Base-by-base conservation (phyloP, 2,113 vertebrate species). In the Macroglossus sobrinus region DNA sequence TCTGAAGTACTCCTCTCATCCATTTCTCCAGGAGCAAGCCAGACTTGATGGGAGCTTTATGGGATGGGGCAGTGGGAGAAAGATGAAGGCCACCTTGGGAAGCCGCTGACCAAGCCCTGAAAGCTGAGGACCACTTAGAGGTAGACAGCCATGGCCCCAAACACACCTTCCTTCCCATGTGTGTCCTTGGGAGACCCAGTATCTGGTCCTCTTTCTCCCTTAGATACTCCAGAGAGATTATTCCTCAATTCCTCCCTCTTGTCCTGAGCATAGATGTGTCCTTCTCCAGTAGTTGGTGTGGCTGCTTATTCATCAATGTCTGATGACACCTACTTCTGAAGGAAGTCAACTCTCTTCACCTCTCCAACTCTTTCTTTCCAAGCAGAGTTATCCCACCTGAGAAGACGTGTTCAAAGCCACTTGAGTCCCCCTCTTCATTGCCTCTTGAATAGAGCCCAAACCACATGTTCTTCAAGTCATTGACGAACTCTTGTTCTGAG, bases 401-500 rank as follows among this genome's bases (percentile, higher is more conserved):
- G 97, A 99, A 99, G 95, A 99, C 98, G 68, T 99, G 99, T 95
- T 99, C 99, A 69, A 99, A 99, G 63, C 99, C 99, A 0, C 99
- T 99, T 82, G 99, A 99, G 75, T 99, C 99, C 53, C 64, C 35
- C 7, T 98, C 97, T 0, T 98, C 98, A 0, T 91, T 97, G 9
- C 98, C 93, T 66, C 99, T 98, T 30, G 99, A 99, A 97, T 99
- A 99, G 7, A 99, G 98, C 4, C 99, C 99, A 7, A 99, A 99
- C 99, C 99, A 99, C 99, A 99, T 99, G 97, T 99, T 99, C 98
- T 99, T 99, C 93, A 99, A 89, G 94, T 99, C 99, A 0, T 97
- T 24, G 0, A 98, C 1, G 2, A 99, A 99, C 26, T 99, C 99
- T 57, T 97, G 96, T 97, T 99, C 97, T 0, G 99, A 99, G 63